phyloP scores from a whole-genome alignment of 2,797 vertebrate genomes.

The Poeciliopsis paucimaculata region DNA sequence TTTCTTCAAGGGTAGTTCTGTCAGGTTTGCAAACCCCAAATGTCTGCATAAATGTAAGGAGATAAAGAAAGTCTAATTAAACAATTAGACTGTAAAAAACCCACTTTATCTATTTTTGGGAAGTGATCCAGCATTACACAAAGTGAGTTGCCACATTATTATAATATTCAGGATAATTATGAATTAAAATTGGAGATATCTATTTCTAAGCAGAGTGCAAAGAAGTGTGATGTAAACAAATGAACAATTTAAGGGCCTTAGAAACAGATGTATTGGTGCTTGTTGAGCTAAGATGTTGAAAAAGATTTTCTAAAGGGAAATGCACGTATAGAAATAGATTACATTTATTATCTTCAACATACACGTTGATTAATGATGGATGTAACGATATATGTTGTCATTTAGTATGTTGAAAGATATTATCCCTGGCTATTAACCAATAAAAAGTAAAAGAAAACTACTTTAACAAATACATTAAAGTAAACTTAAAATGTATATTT shows the following conservation, averaged over 20 bases:
- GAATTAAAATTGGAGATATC: neutral
- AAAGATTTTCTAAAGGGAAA: neutral
- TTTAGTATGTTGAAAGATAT: neutral
- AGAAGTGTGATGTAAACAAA: neutral
- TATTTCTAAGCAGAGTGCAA: neutral
- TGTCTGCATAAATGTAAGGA: neutral
- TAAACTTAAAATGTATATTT: neutral
- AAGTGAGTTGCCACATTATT: neutral
- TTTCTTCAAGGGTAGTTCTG: neutral
- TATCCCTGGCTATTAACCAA: neutral
- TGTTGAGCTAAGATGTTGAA: neutral
- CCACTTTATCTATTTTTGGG: neutral
- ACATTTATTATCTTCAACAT: neutral
- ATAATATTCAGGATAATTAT: neutral
- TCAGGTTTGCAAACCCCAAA: neutral
- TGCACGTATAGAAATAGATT: neutral
- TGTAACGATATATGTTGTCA: neutral
- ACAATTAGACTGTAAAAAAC: neutral
- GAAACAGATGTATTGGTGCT: neutral
- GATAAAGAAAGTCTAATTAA: neutral
- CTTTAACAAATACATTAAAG: neutral
- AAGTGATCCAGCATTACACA: neutral
- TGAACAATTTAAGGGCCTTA: neutral
- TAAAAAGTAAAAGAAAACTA: neutral
- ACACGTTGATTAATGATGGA: neutral